Conservation (phyloP, 2,113 vertebrate genomes). For the Anhinga rufa region DNA sequence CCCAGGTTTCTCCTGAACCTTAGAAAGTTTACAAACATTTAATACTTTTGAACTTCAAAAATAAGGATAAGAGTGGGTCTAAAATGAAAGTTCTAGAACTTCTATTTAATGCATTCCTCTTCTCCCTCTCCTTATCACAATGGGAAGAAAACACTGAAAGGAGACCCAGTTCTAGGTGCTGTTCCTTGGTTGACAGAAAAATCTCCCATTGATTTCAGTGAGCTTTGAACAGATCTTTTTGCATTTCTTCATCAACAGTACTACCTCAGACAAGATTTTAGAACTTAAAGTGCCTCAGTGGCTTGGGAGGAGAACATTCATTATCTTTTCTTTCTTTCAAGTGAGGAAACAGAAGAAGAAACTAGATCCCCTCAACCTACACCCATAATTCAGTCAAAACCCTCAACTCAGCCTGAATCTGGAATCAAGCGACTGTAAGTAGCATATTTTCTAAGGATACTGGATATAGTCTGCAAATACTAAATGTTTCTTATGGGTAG, state of each 20-base stretch:
- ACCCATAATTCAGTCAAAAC: slow-evolving; percentile 68
- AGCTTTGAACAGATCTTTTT: not conserved
- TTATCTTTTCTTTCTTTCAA: slow-evolving; percentile 47
- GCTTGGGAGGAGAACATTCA: not conserved
- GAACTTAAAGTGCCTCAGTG: not conserved
- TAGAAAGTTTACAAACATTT: not conserved
- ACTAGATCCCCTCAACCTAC: slow-evolving; percentile 64
- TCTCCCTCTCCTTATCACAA: not conserved
- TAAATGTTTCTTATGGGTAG: not conserved
- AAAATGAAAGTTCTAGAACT: not conserved
- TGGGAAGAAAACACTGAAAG: not conserved
- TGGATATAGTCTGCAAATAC: not conserved
- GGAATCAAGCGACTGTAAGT: slow-evolving; percentile 94
- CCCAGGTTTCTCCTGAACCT: not conserved
- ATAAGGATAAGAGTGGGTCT: not conserved
- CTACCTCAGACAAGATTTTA: not conserved
- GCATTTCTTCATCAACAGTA: not conserved
- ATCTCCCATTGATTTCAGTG: not conserved
- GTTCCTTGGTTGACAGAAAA: not conserved
- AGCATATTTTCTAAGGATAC: not conserved
- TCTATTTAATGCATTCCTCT: not conserved
- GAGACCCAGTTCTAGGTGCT: not conserved
- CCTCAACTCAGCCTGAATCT: slow-evolving; percentile 81
- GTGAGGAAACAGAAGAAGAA: slow-evolving; percentile 91
- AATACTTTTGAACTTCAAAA: not conserved